phyloP scores from a whole-genome alignment of 30 jellyfish, hydroid and myxozoan genomes.

The Hydractinia symbiolongicarpus region DNA sequence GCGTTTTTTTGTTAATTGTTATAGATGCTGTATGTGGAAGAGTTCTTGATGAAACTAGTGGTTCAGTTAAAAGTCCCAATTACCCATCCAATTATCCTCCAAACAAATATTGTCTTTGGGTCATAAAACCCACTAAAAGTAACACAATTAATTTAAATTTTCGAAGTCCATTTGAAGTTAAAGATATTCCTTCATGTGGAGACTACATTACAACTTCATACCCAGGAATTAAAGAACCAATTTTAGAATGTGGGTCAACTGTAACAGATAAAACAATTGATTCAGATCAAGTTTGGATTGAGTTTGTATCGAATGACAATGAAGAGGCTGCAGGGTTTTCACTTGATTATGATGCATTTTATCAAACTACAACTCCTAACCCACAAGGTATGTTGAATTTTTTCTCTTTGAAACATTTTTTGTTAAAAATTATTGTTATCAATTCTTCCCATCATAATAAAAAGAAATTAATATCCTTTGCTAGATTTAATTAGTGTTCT shows the following conservation, averaged over 20 bases:
- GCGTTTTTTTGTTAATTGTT: not conserved
- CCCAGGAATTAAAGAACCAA: conserved; percentile 42
- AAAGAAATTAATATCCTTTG: too few relatives aligned
- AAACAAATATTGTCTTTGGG: conserved; percentile 58
- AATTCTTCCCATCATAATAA: too few relatives aligned
- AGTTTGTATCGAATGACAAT: conserved; percentile 49
- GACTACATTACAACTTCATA: conserved; percentile 46
- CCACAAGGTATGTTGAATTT: not conserved
- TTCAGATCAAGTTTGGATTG: conserved; percentile 50
- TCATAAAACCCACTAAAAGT: conserved; percentile 44
- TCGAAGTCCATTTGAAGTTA: conserved; percentile 17
- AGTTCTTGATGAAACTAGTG: conserved; percentile 47
- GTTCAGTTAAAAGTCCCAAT: conserved; percentile 79
- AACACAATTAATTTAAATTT: conserved; percentile 43
- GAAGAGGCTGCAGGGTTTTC: conserved; percentile 49
- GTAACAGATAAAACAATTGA: conserved; percentile 27
- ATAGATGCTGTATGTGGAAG: conserved; percentile 86
- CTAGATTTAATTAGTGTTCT: too few relatives aligned
- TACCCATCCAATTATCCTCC: conserved; percentile 69
- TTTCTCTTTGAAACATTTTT: too few relatives aligned
- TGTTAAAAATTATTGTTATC: too few relatives aligned
- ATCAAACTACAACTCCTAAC: not conserved
- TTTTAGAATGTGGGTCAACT: conserved; percentile 45
- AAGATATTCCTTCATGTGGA: conserved; percentile 25
- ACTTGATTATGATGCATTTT: conserved; percentile 26